A percentile compares a stretch with the other conserved stretches of the same genome.
Evolutionary conservation across 2,888 invertebrate species (phyloP).

Genomic region (Thumatha senex): DNA sequence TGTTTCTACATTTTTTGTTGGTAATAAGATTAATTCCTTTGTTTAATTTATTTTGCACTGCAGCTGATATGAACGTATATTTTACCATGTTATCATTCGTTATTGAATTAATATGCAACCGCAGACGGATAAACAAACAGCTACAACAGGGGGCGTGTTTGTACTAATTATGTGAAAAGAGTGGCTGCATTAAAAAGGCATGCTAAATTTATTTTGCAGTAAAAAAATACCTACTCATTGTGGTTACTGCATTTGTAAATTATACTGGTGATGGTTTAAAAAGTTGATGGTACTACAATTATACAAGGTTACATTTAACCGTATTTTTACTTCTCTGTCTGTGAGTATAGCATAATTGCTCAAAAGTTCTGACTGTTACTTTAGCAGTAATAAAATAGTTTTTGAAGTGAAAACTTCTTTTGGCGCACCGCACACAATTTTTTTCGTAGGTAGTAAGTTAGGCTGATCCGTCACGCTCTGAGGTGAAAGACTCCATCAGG

Average conservation of each 20-base stretch:
- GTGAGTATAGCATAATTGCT: neutral
- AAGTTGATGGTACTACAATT: neutral
- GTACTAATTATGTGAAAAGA: conserved; percentile 8
- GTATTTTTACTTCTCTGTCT: neutral
- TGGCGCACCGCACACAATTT: no score
- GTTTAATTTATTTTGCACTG: neutral
- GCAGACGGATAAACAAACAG: conserved; percentile 4
- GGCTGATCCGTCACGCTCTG: no score
- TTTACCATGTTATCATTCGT: conserved; percentile 6
- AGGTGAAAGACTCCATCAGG: no score
- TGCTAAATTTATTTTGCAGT: neutral
- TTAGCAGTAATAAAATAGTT: no score
- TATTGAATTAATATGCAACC: conserved; percentile 19
- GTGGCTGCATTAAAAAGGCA: conserved; percentile 3
- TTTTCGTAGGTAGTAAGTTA: no score
- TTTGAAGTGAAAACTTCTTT: no score
- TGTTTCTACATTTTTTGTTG: neutral
- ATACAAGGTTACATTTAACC: neutral
- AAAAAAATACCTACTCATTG: neutral
- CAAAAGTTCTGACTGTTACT: no score
- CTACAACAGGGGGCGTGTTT: neutral
- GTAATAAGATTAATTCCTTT: conserved; percentile 3
- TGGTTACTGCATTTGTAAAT: neutral
- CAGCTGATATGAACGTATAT: neutral
- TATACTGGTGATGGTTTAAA: neutral